phyloP scores from a whole-genome alignment of 2,113 vertebrate genomes.

The Aramus guarauna region DNA sequence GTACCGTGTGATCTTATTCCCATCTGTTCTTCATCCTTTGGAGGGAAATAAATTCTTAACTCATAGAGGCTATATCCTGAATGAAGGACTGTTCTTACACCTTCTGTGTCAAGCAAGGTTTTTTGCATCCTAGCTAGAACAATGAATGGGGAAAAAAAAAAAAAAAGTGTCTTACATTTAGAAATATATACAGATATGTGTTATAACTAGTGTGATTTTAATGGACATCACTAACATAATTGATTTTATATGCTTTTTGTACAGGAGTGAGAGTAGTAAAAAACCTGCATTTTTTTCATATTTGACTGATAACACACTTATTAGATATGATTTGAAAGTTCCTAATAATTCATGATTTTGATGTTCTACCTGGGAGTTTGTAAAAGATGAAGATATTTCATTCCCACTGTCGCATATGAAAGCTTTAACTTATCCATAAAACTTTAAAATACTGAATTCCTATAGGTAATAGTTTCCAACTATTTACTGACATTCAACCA shows the following conservation, averaged over 20 bases:
- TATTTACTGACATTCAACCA: neutral
- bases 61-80: neutral
- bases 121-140: neutral
- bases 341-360: neutral
- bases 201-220: neutral
- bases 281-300: neutral
- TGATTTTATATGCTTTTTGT: neutral
- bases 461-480: neutral
- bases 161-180: neutral
- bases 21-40: neutral
- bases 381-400: neutral
- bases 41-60: neutral
- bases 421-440: neutral
- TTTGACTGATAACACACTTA: neutral
- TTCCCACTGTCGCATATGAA: neutral
- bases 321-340: neutral
- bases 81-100: neutral
- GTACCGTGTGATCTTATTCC: neutral
- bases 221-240: neutral
- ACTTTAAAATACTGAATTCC: neutral
- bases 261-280: neutral
- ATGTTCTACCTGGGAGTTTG: neutral
- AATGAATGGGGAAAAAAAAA: neutral
- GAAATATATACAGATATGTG: accelerated
- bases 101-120: neutral